Evolutionary conservation across 2,888 invertebrate genomes (phyloP).

Genomic region (Epirrhoe tristata): DNA sequence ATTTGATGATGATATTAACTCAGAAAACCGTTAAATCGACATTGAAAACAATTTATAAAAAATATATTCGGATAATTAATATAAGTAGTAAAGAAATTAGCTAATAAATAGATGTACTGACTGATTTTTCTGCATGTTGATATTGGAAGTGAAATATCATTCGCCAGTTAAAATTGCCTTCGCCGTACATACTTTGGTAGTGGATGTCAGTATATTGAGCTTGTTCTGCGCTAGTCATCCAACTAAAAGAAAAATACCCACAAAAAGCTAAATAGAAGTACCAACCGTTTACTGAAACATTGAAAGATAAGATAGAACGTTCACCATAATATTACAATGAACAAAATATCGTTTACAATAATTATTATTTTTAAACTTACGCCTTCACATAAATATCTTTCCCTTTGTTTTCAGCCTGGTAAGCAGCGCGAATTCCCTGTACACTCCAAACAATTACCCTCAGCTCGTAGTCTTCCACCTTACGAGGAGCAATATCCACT

Average conservation of each 20-base stretch:
- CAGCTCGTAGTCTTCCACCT: constrained; percentile 88
- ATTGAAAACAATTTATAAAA: too few relatives aligned
- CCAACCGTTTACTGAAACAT: too few relatives aligned
- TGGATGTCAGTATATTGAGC: constrained; percentile 94
- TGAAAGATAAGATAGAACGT: too few relatives aligned
- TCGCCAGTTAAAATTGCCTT: constrained; percentile 96
- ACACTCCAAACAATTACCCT: constrained; percentile 89
- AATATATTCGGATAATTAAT: too few relatives aligned
- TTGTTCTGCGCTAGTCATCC: constrained; percentile 88
- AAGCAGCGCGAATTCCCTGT: constrained; percentile 85
- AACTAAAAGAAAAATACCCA: constrained; percentile 73
- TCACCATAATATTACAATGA: too few relatives aligned
- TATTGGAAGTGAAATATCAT: constrained; percentile 93
- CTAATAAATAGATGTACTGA: too few relatives aligned
- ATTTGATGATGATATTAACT: too few relatives aligned
- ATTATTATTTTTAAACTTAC: constrained; percentile 68
- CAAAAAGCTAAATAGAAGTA: too few relatives aligned
- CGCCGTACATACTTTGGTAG: constrained; percentile 91
- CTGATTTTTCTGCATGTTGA: constrained; percentile 90
- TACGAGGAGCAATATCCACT: constrained; percentile 91
- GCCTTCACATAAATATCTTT: constrained; percentile 91
- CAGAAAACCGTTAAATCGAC: too few relatives aligned
- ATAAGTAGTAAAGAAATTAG: too few relatives aligned
- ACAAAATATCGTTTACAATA: too few relatives aligned
- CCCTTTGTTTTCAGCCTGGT: constrained; percentile 89